Percentiles rank a stretch among this genome's conserved stretches.
Evolutionary conservation across 2,113 vertebrate species (phyloP).

Genomic region (Calidris pygmaea): DNA sequence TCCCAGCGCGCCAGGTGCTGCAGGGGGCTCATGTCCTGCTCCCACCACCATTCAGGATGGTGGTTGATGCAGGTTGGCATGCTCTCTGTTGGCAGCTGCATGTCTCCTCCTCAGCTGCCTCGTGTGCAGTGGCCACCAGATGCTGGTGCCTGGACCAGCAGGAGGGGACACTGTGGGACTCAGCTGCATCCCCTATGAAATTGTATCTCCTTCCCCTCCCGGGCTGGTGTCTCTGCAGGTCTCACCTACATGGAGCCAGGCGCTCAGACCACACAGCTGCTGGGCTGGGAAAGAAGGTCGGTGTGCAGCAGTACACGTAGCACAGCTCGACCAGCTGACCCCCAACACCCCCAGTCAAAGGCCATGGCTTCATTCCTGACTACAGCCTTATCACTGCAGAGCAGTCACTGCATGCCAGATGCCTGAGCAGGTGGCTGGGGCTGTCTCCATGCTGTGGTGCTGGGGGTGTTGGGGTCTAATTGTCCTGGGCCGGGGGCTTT

Average conservation of each 20-base stretch:
- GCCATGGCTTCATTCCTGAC: background rate
- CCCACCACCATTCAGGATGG: accelerated
- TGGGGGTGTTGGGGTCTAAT: background rate
- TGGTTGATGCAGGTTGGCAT: background rate
- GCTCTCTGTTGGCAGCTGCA: background rate
- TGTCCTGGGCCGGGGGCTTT: background rate
- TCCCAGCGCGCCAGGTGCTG: accelerated
- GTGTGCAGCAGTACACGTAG: background rate
- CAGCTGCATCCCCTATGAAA: background rate
- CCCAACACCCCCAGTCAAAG: background rate
- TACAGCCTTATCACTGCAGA: background rate
- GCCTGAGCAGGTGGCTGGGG: background rate
- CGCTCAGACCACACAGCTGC: accelerated
- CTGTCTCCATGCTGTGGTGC: background rate
- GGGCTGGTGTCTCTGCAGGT: background rate
- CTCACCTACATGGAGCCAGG: background rate
- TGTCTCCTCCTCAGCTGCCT: background rate
- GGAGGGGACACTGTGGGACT: background rate
- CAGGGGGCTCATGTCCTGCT: background rate
- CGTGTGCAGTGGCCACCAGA: background rate
- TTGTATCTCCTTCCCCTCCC: background rate
- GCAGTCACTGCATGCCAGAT: background rate
- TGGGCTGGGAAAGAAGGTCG: background rate
- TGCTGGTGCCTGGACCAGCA: background rate
- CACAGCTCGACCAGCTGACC: background rate